Evolutionary conservation across 2,888 invertebrate species (phyloP).

Genomic region (Taphrorychus bicolor): DNA sequence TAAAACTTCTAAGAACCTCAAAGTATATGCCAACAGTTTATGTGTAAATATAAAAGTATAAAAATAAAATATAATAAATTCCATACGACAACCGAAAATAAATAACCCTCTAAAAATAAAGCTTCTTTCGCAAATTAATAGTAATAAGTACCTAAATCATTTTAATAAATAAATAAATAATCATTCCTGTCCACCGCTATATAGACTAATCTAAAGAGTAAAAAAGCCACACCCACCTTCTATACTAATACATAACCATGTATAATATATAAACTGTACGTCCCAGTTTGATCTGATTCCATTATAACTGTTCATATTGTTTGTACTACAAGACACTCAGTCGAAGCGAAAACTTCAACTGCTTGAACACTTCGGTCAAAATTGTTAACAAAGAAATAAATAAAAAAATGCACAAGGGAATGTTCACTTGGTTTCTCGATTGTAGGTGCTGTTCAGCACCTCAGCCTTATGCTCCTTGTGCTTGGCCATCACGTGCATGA

Average conservation of each 20-base stretch:
- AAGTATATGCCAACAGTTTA: not conserved
- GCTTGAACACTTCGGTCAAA: not conserved
- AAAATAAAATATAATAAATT: constrained; percentile 6
- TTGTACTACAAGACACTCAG: not conserved
- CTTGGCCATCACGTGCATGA: constrained; percentile 41
- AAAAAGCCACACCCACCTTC: not conserved
- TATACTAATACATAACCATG: not conserved
- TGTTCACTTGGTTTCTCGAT: constrained; percentile 14
- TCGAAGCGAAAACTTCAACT: not conserved
- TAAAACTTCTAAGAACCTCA: not conserved
- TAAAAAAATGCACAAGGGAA: not conserved
- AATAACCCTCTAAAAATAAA: not conserved
- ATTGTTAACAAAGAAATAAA: too few species aligned
- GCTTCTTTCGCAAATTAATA: not conserved
- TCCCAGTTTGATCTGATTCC: too few species aligned
- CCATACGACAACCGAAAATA: not conserved
- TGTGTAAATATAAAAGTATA: constrained; percentile 1
- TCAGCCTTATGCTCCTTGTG: constrained; percentile 52
- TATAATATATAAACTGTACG: too few species aligned
- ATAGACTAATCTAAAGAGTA: not conserved
- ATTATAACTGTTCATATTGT: too few species aligned
- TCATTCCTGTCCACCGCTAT: not conserved
- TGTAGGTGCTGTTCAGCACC: constrained; percentile 39
- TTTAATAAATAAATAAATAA: too few species aligned
- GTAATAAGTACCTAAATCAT: not conserved